Evolutionary conservation across 1,140 invertebrate genomes (phyloP).

Genomic region (Drosophila nikananu): DNA sequence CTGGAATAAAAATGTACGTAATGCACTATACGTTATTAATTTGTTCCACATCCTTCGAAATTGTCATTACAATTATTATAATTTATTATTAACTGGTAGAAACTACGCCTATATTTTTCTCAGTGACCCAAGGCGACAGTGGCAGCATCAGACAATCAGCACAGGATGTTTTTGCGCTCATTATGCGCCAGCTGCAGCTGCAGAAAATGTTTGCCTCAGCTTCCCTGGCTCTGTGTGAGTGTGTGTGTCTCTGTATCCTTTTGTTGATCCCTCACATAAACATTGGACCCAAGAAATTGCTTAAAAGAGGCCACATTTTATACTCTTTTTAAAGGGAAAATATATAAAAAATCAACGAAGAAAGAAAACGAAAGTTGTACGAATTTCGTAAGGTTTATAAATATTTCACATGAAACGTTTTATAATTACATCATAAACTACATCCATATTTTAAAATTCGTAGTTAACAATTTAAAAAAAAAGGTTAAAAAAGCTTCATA

Average conservation of each 20-base stretch:
- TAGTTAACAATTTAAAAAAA: background rate
- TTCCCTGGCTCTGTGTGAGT: conserved; percentile 1
- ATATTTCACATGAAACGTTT: background rate
- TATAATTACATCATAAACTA: background rate
- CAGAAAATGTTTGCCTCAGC: conserved; percentile 42
- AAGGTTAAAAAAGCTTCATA: background rate
- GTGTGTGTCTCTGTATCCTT: conserved; percentile 36
- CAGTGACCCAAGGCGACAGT: conserved; percentile 27
- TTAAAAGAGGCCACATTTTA: conserved; percentile 29
- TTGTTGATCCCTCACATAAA: conserved; percentile 70
- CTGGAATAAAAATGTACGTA: background rate
- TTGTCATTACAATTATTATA: background rate
- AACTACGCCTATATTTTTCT: background rate
- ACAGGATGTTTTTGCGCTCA: conserved; percentile 80
- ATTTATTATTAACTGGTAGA: background rate
- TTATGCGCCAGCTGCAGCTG: conserved; percentile 74
- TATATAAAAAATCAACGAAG: too few relatives aligned
- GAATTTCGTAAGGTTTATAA: too few relatives aligned
- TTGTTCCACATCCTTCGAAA: background rate
- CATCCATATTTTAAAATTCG: background rate
- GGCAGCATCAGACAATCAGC: conserved; percentile 61
- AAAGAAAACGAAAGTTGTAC: background rate
- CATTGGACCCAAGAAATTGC: conserved; percentile 50
- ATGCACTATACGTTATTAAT: too few relatives aligned
- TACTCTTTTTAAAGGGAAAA: conserved; percentile 22